Conservation (phyloP, 2,888 invertebrate genomes). For the Gortyna flavago region DNA sequence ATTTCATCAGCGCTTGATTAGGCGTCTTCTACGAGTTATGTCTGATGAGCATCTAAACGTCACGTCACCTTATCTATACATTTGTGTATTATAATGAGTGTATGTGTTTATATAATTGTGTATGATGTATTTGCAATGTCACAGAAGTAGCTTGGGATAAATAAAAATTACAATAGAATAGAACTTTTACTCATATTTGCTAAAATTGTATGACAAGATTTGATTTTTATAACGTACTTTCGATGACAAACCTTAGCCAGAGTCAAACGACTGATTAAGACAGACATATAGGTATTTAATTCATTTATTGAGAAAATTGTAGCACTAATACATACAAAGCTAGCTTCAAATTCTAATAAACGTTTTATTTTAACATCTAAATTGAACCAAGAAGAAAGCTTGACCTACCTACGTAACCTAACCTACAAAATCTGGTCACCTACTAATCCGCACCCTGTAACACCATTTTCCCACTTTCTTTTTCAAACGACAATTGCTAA, state of each 20-base stretch:
- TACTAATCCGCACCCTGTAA: conserved; percentile 21
- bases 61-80: background rate
- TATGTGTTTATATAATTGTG: background rate
- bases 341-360: background rate
- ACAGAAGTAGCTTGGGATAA: background rate
- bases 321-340: background rate
- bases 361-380: background rate
- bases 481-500: conserved; percentile 59
- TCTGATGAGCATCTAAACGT: background rate
- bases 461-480: conserved; percentile 36
- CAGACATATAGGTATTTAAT: background rate
- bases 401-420: conserved; percentile 3
- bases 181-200: background rate
- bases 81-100: background rate
- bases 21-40: background rate
- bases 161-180: background rate
- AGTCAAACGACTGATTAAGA: background rate
- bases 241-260: too few species aligned
- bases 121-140: background rate
- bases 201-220: background rate
- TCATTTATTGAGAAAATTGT: background rate
- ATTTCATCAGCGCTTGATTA: conserved; percentile 28
- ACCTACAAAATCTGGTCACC: conserved; percentile 3
- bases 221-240: background rate
- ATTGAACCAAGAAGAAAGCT: background rate